phyloP scores from a whole-genome alignment of 2,888 invertebrate species.

The Tetropium fuscum region DNA sequence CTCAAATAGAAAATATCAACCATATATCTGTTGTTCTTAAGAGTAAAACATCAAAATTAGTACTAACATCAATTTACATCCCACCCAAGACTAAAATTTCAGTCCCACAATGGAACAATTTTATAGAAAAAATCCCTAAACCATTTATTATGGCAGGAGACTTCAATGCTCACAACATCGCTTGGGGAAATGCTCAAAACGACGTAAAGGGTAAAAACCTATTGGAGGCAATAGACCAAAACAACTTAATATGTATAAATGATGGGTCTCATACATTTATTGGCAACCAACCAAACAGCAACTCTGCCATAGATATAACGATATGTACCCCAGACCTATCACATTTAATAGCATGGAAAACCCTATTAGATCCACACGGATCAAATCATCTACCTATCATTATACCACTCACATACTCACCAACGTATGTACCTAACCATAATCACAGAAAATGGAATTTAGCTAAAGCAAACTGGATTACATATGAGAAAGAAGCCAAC shows the following conservation, averaged over 20 bases:
- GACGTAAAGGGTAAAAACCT: slow-evolving; percentile 37
- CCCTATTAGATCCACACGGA: slow-evolving; percentile 21
- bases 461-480: no score
- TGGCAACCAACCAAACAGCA: slow-evolving; percentile 1
- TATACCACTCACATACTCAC: not conserved
- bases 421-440: not conserved
- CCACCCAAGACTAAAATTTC: no score
- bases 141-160: no score
- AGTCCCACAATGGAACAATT: no score
- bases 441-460: slow-evolving; percentile 1
- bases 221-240: slow-evolving; percentile 15
- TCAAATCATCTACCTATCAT: slow-evolving; percentile 24
- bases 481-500: no score
- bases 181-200: no score
- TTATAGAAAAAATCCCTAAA: no score
- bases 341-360: slow-evolving; percentile 8
- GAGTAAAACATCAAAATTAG: no score
- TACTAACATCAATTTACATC: no score
- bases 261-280: slow-evolving; percentile 3
- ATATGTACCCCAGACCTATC: slow-evolving; percentile 16
- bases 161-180: no score
- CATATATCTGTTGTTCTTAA: no score
- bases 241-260: slow-evolving; percentile 18
- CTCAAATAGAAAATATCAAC: no score
- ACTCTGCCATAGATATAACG: slow-evolving; percentile 17